These are phyloP conservation scores for Neomonachus schauinslandi DNA, from an alignment of 2,113 vertebrate genomes.

Conservation along the genomic window DNA sequence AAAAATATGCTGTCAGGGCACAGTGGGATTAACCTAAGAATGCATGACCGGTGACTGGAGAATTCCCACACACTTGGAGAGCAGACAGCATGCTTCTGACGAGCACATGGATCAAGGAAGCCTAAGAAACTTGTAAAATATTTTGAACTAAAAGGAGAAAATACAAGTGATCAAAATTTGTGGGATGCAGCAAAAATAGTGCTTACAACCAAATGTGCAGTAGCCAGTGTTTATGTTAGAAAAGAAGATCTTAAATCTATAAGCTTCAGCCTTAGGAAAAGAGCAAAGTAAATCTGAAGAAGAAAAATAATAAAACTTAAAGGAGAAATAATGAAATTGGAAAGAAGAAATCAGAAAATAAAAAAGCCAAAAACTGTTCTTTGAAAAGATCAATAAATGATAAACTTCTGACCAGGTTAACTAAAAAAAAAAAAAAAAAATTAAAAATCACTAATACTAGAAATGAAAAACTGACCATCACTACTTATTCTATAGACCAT, in stretches of 20 bases:
- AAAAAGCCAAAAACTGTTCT: not conserved
- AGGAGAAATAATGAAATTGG: not conserved
- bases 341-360: not conserved
- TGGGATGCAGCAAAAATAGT: not conserved
- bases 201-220: not conserved
- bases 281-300: not conserved
- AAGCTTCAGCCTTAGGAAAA: not conserved
- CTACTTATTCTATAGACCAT: not conserved
- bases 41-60: not conserved
- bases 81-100: not conserved
- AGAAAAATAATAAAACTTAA: not conserved
- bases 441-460: not conserved
- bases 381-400: not conserved
- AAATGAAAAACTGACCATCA: not conserved
- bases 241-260: not conserved
- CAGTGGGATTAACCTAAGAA: not conserved
- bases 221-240: not conserved
- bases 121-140: not conserved
- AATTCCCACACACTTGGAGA: not conserved
- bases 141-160: not conserved
- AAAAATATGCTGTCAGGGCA: not conserved
- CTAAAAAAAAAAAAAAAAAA: not conserved
- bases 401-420: not conserved
- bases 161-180: not conserved
- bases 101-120: not conserved